These are phyloP conservation scores for Nesoenas mayeri DNA, from an alignment of 2,113 vertebrate genomes.

Conservation along the genomic window DNA sequence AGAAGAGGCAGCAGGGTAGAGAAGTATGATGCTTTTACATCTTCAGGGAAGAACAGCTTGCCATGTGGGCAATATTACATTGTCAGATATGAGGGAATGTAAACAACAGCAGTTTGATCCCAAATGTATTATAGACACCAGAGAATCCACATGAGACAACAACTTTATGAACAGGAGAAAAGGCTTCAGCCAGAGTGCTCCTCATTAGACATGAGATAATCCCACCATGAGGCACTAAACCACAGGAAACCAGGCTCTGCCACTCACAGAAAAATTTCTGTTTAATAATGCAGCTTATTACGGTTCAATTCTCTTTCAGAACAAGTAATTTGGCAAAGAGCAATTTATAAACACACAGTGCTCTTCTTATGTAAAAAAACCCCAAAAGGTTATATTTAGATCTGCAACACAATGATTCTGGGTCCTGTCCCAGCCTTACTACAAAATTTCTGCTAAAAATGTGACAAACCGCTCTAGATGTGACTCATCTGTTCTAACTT, in stretches of 20 bases:
- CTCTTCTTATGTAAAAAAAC: neutral
- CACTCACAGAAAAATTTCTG: neutral
- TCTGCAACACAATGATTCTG: neutral
- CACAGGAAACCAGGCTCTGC: neutral
- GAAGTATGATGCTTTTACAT: neutral
- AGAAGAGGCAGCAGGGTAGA: neutral
- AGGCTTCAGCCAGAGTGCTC: neutral
- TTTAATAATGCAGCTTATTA: conserved; percentile 43
- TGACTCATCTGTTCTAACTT: neutral
- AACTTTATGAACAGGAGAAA: conserved; percentile 33
- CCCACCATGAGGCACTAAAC: neutral
- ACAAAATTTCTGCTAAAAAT: neutral
- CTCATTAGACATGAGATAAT: conserved; percentile 37
- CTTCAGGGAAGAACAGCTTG: neutral
- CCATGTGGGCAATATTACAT: neutral
- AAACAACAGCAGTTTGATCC: conserved; percentile 9
- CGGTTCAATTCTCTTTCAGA: neutral
- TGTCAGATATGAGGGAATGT: neutral
- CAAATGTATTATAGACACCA: neutral
- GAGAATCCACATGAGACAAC: neutral
- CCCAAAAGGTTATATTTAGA: neutral
- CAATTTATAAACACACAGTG: neutral
- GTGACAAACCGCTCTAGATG: neutral
- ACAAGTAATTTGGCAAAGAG: neutral
- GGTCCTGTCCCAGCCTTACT: neutral